Conservation (phyloP, 2,888 invertebrate genomes). For the Phalera bucephala region DNA sequence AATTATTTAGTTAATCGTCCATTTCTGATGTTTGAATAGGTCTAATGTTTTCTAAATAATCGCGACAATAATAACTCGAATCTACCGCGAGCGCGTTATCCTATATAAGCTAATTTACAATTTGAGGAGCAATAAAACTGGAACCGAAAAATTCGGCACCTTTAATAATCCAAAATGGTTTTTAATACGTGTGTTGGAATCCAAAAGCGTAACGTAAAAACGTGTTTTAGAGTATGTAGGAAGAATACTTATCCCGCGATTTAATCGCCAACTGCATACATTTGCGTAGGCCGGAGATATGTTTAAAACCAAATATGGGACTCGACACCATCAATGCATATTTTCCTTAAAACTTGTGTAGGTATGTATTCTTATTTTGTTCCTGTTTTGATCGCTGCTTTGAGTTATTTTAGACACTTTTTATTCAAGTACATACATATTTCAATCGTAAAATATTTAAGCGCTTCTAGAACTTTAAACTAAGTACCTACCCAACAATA, state of each 20-base stretch:
- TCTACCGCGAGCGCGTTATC: no score
- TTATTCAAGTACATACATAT: no score
- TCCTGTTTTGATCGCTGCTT: background rate
- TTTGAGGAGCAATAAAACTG: background rate
- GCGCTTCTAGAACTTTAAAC: no score
- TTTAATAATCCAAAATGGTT: conserved; percentile 1
- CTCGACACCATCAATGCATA: conserved; percentile 17
- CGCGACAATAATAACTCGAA: no score
- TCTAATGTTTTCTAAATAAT: no score
- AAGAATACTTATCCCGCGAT: conserved; percentile 31
- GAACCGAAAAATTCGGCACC: background rate
- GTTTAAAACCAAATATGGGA: conserved; percentile 31
- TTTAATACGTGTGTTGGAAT: conserved; percentile 1
- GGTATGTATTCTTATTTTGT: background rate
- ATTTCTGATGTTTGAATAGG: no score
- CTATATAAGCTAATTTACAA: no score
- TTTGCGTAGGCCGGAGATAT: conserved; percentile 36
- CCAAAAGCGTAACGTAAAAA: conserved; percentile 8
- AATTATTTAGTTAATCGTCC: background rate
- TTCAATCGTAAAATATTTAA: no score
- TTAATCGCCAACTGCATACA: conserved; percentile 32
- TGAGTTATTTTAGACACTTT: no score
- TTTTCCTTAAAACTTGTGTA: conserved; percentile 25
- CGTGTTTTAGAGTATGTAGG: conserved; percentile 24
- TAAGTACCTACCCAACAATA: no score